Evolutionary conservation across 2,888 invertebrate species (phyloP).

Genomic region (Hartigia nigra): DNA sequence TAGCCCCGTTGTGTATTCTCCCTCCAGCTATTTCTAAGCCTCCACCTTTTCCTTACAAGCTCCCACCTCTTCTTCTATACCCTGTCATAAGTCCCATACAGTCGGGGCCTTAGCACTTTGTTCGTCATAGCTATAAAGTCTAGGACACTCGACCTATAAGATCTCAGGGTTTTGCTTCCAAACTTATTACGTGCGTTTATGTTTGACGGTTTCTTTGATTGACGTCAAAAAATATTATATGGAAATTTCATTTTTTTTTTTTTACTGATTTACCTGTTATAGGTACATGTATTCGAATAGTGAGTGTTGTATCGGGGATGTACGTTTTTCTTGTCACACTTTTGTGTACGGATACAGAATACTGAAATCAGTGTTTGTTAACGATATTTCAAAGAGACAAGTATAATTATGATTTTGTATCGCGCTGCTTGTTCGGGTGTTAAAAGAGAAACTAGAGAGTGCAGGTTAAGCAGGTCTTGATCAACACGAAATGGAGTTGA

Average conservation of each 20-base stretch:
- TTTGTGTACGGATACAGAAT: neutral
- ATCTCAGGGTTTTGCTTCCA: neutral
- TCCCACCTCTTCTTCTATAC: constrained; percentile 26
- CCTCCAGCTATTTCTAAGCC: constrained; percentile 17
- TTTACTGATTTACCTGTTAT: neutral
- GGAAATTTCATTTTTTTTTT: neutral
- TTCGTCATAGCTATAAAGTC: neutral
- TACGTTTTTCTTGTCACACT: neutral
- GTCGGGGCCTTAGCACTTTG: neutral
- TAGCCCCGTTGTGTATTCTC: constrained; percentile 11
- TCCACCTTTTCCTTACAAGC: constrained; percentile 24
- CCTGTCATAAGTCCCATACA: neutral
- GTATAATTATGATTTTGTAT: neutral
- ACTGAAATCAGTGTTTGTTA: neutral
- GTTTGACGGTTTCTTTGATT: neutral
- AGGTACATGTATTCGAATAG: neutral
- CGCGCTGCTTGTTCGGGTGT: neutral
- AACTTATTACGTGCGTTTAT: neutral
- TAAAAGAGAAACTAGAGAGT: neutral
- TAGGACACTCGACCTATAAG: neutral
- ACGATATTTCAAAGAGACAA: neutral
- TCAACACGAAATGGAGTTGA: neutral
- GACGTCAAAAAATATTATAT: neutral
- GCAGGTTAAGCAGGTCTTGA: neutral
- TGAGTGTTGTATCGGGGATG: neutral